Conservation (phyloP, 2,888 invertebrate genomes). For the Hypomecis punctinalis region DNA sequence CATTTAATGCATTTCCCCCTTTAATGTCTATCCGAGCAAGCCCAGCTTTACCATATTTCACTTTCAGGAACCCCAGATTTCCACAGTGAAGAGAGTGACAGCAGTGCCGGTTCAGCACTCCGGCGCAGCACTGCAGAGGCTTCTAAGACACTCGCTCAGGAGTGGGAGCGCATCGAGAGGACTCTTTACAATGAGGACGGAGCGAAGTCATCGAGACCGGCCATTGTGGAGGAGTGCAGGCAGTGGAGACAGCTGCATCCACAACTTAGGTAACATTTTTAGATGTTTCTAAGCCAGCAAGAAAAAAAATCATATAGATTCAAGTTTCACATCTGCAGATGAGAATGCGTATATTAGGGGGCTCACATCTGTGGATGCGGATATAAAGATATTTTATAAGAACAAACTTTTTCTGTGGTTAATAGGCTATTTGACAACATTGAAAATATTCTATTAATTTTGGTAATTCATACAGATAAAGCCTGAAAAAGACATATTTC, state of each 20-base stretch:
- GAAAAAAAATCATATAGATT: not conserved
- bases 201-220: constrained; percentile 74
- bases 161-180: constrained; percentile 85
- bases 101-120: constrained; percentile 81
- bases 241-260: constrained; percentile 86
- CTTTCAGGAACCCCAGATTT: constrained; percentile 74
- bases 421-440: too few relatives aligned
- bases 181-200: constrained; percentile 83
- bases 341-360: too few relatives aligned
- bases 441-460: too few relatives aligned
- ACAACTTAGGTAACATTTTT: constrained; percentile 76
- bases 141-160: constrained; percentile 76
- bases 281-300: not conserved
- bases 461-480: too few relatives aligned
- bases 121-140: constrained; percentile 80
- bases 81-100: constrained; percentile 80
- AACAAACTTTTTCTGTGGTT: too few relatives aligned
- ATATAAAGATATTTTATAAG: too few relatives aligned
- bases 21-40: too few relatives aligned
- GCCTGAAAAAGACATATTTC: too few relatives aligned
- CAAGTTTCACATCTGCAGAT: too few relatives aligned
- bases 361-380: too few relatives aligned
- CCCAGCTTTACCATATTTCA: too few relatives aligned
- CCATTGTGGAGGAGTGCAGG: constrained; percentile 84
- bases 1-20: too few relatives aligned